Base-by-base conservation (phyloP, 2,113 vertebrate genomes). In the Osmerus eperlanus region DNA sequence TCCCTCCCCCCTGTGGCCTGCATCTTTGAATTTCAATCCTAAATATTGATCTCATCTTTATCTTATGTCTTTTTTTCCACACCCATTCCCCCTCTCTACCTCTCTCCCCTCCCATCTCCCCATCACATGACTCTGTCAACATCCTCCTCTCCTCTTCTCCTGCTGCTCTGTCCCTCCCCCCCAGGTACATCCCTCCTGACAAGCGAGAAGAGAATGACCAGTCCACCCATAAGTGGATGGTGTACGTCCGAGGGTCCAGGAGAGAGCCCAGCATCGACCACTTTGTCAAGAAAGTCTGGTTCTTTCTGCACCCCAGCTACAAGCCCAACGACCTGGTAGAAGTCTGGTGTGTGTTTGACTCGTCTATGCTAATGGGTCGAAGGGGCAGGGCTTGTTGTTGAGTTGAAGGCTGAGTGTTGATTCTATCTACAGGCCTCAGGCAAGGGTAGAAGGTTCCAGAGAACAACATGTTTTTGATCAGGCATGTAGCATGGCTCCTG, bases 201-300 rank as follows among this genome's bases (percentile, higher is more conserved):
- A 99, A 97, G 83, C 93, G 97, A 73, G 97, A 99, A 83, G 97
- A 99, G 82, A 99, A 98, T 53, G 97, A 99, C 87, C 97, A 99
- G 68, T 99, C 97, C 0, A 99, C 97, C 59, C 97, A 99, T 64
- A 99, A 99, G 73, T 99, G 97, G 97, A 99, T 99, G 97, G 96
- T 98, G 16, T 99, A 99, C 13, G 97, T 99, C 28, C 87, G 97
- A 81, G 97, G 97, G 54, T 99, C 96, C 41, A 93, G 96, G 62
- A 94, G 93, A 81, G 97, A 99, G 84, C 97, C 97, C 65, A 98
- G 94, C 81, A 98, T 99, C 68, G 92, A 98, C 85, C 96, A 98
- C 84, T 99, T 99, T 91, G 97, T 99, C 54, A 98, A 98, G 91
- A 99, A 99, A 92, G 96, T 99, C 76, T 99, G 97, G 97, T 99